phyloP scores from a whole-genome alignment of 2,888 invertebrate genomes.

The Epinotia nisella region DNA sequence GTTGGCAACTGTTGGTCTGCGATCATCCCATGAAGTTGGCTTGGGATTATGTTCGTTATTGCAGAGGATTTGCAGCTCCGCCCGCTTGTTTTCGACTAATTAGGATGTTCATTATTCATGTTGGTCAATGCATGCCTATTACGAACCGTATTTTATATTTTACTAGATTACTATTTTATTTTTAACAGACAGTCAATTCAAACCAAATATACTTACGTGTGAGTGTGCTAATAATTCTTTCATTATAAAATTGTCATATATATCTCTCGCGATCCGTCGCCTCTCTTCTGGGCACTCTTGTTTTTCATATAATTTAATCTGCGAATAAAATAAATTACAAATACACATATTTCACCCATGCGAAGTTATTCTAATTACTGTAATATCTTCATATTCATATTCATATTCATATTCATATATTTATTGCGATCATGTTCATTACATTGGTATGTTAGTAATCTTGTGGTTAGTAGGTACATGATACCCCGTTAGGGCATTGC shows the following conservation, averaged over 20 bases:
- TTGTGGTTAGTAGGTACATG: too few species aligned
- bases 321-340: constrained; percentile 66
- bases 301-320: constrained; percentile 99
- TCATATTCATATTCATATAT: too few species aligned
- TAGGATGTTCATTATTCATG: constrained; percentile 8
- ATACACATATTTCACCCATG: neutral
- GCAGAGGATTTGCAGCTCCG: constrained; percentile 31
- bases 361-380: neutral
- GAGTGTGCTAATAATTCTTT: constrained; percentile 99
- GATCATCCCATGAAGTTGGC: constrained; percentile 24
- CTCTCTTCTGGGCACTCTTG: constrained; percentile 98
- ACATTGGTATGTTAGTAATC: too few species aligned
- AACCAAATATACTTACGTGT: constrained; percentile 90
- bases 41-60: constrained; percentile 44
- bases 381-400: too few species aligned
- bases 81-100: constrained; percentile 8
- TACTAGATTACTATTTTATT: neutral
- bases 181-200: neutral
- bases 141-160: neutral
- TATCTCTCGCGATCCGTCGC: constrained; percentile 96
- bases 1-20: constrained; percentile 10
- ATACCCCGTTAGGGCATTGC: too few species aligned
- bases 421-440: too few species aligned
- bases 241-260: constrained; percentile 99
- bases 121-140: too few species aligned